These are phyloP conservation scores for Petromus typicus DNA, from an alignment of 2,113 vertebrate species.

Conservation along the genomic window DNA sequence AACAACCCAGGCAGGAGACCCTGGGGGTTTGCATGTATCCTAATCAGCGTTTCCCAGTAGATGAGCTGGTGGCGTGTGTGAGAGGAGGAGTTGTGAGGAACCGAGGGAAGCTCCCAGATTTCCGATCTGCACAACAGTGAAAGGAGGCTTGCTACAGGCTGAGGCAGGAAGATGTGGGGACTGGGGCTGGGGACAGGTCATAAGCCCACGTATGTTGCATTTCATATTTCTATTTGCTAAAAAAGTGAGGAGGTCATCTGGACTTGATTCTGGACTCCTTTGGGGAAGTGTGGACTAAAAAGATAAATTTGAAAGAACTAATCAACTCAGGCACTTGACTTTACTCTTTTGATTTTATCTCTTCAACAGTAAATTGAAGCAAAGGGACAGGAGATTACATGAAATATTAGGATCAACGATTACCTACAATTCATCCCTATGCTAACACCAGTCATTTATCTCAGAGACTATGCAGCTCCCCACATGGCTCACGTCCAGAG, in stretches of 20 bases:
- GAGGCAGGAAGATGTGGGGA: background rate
- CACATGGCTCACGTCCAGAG: background rate
- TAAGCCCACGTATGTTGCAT: background rate
- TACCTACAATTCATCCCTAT: background rate
- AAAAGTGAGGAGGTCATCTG: background rate
- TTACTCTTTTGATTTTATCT: conserved; percentile 46
- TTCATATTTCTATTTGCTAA: background rate
- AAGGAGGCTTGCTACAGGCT: background rate
- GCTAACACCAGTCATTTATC: background rate
- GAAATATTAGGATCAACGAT: background rate
- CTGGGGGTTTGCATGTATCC: background rate
- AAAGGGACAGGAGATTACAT: background rate
- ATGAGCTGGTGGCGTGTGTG: background rate
- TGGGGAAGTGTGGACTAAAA: background rate
- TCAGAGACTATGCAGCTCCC: background rate
- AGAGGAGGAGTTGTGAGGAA: background rate
- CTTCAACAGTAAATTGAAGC: background rate
- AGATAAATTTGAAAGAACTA: conserved; percentile 10
- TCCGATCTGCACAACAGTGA: background rate
- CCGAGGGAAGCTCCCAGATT: background rate
- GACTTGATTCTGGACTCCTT: background rate
- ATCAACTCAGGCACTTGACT: background rate
- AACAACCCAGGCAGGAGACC: background rate
- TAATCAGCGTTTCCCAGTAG: background rate
- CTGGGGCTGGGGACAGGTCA: background rate